Evolutionary conservation across 2,113 vertebrate species (phyloP).

Genomic region (Nibea coibor): DNA sequence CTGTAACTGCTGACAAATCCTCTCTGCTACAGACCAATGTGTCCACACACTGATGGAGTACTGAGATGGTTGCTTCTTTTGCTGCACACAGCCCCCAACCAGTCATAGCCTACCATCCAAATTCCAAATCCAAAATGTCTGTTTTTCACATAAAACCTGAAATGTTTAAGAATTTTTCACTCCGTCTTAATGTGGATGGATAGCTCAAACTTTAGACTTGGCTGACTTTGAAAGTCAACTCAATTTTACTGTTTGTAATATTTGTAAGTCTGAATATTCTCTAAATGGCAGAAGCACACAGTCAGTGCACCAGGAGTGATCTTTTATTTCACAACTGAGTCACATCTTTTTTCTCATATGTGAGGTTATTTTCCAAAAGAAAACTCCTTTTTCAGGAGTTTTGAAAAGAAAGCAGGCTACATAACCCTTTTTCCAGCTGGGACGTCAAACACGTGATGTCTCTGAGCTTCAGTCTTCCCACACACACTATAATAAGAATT

Average conservation of each 20-base stretch:
- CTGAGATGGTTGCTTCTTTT: neutral
- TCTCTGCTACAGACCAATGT: too few species aligned
- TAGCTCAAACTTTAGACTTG: too few species aligned
- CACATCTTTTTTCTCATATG: neutral
- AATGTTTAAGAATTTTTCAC: too few species aligned
- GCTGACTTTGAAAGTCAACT: neutral
- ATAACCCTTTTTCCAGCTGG: neutral
- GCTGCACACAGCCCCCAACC: neutral
- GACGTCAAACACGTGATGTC: conserved; percentile 5
- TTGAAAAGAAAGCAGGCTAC: neutral
- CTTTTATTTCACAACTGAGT: neutral
- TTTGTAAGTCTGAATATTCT: neutral
- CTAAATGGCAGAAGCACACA: neutral
- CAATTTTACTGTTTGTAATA: neutral
- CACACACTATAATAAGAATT: conserved; percentile 8
- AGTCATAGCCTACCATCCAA: neutral
- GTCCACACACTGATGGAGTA: too few species aligned
- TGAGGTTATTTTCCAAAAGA: neutral
- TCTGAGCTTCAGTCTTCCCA: neutral
- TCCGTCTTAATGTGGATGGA: neutral
- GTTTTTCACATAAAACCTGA: too few species aligned
- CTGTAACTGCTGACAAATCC: neutral
- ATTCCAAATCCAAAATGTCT: too few species aligned
- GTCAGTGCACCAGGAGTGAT: neutral
- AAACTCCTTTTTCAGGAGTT: neutral